Conservation (phyloP, 2,888 invertebrate genomes). For the Hesperia comma region DNA sequence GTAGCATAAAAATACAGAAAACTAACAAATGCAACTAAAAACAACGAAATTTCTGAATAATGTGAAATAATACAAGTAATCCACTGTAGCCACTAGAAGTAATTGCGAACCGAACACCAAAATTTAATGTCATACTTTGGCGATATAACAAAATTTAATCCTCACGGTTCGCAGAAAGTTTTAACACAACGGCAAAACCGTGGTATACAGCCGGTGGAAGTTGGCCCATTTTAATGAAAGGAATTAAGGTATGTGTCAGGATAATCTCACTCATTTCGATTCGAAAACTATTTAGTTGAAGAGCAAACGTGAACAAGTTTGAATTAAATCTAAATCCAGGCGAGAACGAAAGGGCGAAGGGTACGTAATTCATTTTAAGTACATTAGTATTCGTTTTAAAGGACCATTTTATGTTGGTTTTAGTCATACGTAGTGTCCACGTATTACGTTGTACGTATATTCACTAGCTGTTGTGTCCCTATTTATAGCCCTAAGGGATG, state of each 20-base stretch:
- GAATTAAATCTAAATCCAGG: constrained; percentile 54
- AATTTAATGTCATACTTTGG: constrained; percentile 23
- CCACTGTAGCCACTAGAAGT: neutral
- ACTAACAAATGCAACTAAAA: too few species aligned
- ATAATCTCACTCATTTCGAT: constrained; percentile 55
- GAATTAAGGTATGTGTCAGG: constrained; percentile 56
- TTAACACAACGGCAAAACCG: constrained; percentile 44
- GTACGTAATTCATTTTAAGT: constrained; percentile 10
- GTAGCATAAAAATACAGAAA: too few species aligned
- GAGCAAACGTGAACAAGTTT: constrained; percentile 51
- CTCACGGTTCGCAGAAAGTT: constrained; percentile 41
- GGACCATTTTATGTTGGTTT: too few species aligned
- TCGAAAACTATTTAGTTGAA: constrained; percentile 52
- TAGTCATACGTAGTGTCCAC: too few species aligned
- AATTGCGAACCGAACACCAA: constrained; percentile 6
- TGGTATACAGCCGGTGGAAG: constrained; percentile 48
- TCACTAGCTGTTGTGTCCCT: too few species aligned
- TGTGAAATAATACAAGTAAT: constrained; percentile 5
- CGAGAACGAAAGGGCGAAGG: neutral
- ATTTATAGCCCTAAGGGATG: too few species aligned
- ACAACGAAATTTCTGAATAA: neutral
- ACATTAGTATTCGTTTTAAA: neutral
- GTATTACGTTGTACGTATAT: too few species aligned
- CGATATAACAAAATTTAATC: constrained; percentile 32
- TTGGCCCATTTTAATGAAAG: constrained; percentile 61